Percentiles rank a stretch among this genome's conserved stretches.
Conservation (phyloP, 2,113 vertebrate species). For the Sander lucioperca region DNA sequence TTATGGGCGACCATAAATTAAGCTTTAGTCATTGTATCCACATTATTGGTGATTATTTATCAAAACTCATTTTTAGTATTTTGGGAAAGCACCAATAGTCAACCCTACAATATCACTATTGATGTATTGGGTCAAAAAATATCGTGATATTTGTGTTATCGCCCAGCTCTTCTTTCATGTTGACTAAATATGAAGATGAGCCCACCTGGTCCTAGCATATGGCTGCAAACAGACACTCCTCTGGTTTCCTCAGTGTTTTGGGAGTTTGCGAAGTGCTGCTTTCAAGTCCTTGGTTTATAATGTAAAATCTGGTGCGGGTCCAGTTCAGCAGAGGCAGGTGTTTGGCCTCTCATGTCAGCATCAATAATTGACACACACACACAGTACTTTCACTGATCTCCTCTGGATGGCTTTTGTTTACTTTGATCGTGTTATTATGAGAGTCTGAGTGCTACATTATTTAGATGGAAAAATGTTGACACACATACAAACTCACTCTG, state of each 20-base stretch:
- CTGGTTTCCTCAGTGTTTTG: constrained; percentile 17
- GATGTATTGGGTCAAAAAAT: too few relatives aligned
- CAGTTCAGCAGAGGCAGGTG: constrained; percentile 39
- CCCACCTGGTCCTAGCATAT: neutral
- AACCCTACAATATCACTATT: too few relatives aligned
- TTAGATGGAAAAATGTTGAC: constrained; percentile 12
- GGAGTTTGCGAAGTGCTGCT: constrained; percentile 13
- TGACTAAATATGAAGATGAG: neutral
- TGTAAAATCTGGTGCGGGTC: constrained; percentile 21
- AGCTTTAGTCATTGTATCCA: too few relatives aligned
- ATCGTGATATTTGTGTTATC: too few relatives aligned
- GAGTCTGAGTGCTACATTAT: constrained; percentile 16
- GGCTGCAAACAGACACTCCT: constrained; percentile 2
- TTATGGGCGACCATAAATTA: too few relatives aligned
- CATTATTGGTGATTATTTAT: too few relatives aligned
- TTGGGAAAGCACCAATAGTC: too few relatives aligned
- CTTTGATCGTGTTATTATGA: neutral
- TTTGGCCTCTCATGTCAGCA: constrained; percentile 25
- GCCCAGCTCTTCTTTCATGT: neutral
- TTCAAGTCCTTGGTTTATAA: constrained; percentile 21
- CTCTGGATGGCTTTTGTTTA: constrained; percentile 8
- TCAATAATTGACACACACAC: constrained; percentile 62
- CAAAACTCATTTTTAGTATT: too few relatives aligned
- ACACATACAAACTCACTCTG: neutral
- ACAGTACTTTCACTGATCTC: neutral